Evolutionary conservation across 2,888 invertebrate species (phyloP), one percentile per base, ranked within the genome.

Genomic region (Tetragnatha montana): DNA sequence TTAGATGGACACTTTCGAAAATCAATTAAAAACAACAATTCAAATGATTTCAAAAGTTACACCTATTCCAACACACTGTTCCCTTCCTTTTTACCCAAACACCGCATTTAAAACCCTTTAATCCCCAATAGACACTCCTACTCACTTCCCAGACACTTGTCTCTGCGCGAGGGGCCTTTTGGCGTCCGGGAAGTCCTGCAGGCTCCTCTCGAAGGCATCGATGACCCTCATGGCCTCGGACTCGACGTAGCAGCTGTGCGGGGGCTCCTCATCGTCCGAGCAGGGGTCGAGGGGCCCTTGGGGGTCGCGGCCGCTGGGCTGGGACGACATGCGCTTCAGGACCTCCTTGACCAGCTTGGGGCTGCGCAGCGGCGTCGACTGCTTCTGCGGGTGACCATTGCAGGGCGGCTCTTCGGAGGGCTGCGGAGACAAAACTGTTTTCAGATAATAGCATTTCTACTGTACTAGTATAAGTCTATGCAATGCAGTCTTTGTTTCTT

Each of bases 261-360:
- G 35, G 0, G 79, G 6, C 22, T 86, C 86, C 21, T 89, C 86
- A 10, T 89, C 89, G 68, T 89, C 89, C 12, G 85, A 85, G 49
- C 78, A 86, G 6, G 78, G 35, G 7, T 86, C 82, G 12, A 68
- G n/a, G 4, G 21, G 22, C 14, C 73, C 76, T 69, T 86, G 79
- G 22, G 86, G 79, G 47, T 79, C 79, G 19, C 79, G 0, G 8
- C 89, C 88, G 22, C 89, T 90, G 6, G 88, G 91, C 22, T 88
- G 81, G 6, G 86, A 88, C 47, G 88, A 82, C 88, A 88, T 91
- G 14, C 86, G 74, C 19, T 91, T 88, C 60, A 91, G 79, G 8
- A 91, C 88, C 47, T 91, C 91, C 22, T 91, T 91, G 68, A 91
- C 91, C 22, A 91, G 22, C 14, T 85, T 85, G 0, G 88, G 91